A percentile compares a stretch with the other conserved stretches of the same genome.
These are phyloP conservation scores for Calephelis virginiensis DNA, from an alignment of 1,140 invertebrate genomes.

Conservation along the genomic window DNA sequence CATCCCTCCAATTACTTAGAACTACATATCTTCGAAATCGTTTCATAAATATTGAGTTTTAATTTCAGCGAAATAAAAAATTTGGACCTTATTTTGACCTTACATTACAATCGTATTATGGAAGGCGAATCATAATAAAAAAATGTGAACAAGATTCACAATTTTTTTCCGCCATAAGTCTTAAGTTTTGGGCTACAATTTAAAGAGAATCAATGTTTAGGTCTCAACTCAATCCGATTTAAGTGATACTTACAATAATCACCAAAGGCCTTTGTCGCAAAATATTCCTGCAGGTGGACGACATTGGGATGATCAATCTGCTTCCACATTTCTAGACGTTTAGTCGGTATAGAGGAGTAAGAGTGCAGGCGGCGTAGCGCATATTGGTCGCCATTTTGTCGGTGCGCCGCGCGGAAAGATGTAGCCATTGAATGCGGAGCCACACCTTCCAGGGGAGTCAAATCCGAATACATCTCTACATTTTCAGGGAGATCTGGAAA, in stretches of 20 bases:
- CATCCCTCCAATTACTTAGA: no score
- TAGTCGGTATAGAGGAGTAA: constrained; percentile 88
- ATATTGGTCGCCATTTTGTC: constrained; percentile 91
- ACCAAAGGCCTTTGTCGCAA: constrained; percentile 96
- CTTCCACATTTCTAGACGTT: constrained; percentile 96
- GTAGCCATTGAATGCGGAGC: constrained; percentile 75
- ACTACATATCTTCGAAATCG: no score
- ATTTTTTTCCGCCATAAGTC: no score
- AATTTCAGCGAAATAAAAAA: no score
- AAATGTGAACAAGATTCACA: no score
- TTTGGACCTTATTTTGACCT: no score
- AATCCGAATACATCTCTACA: constrained; percentile 93
- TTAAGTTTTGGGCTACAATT: no score
- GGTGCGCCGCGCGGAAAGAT: constrained; percentile 92
- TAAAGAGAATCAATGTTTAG: no score
- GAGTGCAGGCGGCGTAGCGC: constrained; percentile 94
- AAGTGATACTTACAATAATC: constrained; percentile 90
- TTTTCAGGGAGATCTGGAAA: constrained; percentile 87
- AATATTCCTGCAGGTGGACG: constrained; percentile 93
- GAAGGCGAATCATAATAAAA: no score
- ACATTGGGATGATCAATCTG: constrained; percentile 95
- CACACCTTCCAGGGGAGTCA: constrained; percentile 88
- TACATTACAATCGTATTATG: no score
- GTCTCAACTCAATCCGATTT: no score
- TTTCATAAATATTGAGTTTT: no score